Evolutionary conservation across 1,140 invertebrate genomes (phyloP), one percentile per base, ranked within the genome.

Genomic region (Caenorhabditis latens): DNA sequence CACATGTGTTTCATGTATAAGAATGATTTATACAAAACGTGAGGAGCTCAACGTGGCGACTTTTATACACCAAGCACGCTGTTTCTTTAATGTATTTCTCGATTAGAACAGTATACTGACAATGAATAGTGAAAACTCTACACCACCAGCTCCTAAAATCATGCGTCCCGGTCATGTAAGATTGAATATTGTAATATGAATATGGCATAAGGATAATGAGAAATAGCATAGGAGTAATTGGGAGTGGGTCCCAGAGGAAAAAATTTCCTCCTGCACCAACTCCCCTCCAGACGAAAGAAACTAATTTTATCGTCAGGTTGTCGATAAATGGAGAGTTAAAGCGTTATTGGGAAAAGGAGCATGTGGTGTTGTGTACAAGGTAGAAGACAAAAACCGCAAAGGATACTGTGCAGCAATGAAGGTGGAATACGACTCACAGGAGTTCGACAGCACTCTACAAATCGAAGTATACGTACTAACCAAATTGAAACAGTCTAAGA

Each of bases 301-400:
- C 32, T 9, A 7, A 65, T 65, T 40, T 65, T n/a, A n/a, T 65
- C 11, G 24, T 16, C 14, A 79, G 71, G 19, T 79, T 50, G n/a
- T 79, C 21, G 71, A 79, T 42, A 79, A 79, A 79, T 79, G 71
- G 71, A 16, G 71, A 79, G 53, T 79, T 14, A 79, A 79, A 79
- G 71, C 71, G 9, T 67, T 57, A 42, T 42, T 84, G 50, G 83
- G 86, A 14, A 50, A 53, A 46, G 48, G 86, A 53, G 83, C 79
- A 6, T 85, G 84, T 48, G 84, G 84, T 42, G 48, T 65, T 57
- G 84, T 85, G 14, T 85, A 85, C 67, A 85, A 85, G 24, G 84
- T 85, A 21, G 84, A 85, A 16, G 53, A 58, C n/a, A 50, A 48
- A 24, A 71, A 53, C 11, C 46, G 84, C 1, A 85, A 85, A 67